Base-by-base conservation (phyloP, 2,888 invertebrate species). In the Chrysodeixis includens region DNA sequence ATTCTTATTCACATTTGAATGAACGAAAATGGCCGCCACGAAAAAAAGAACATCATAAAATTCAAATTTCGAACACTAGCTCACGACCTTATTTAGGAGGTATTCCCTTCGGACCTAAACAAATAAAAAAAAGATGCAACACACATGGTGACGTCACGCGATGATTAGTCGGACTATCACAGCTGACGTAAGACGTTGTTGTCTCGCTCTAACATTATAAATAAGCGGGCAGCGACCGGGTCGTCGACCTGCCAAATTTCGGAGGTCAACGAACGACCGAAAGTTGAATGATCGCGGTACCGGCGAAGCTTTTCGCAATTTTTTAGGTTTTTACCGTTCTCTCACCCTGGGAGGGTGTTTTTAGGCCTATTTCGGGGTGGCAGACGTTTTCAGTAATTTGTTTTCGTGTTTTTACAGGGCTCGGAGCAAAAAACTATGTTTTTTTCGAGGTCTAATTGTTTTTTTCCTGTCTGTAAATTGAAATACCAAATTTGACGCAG, bases 181-280 rank as follows among this genome's bases (percentile, higher is more conserved):
- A 76, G 69, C 74, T 79, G 79, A 79, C 80, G 79, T 79, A 78
- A 74, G 71, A 59, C 67, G 72, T 61, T 62, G 62, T n/a, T 61
- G 12, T 78, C 79, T 69, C 78, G 52, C 79, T 88, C 87, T 82
- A 86, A 83, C 86, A 81, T 81, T 71, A 81, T 85, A 86, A 84
- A 81, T 84, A 79, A 71, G 77, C 88, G 89, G 89, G 82, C 90
- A 88, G 73, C 85, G 88, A 84, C 87, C 87, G 85, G 92, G 90
- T 76, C 90, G 74, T 64, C 83, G 93, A 91, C 86, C 93, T 81
- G 88, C 91, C 90, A 89, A 92, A 93, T 86, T 89, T 90, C 82
- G 76, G 79, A 83, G 92, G 87, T 91, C 90, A 89, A 85, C 82
- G 93, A 88, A 90, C 93, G 92, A 87, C 91, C 93, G 89, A 67